Base-by-base conservation (phyloP, 2,797 vertebrate species). In the Dallia pectoralis region DNA sequence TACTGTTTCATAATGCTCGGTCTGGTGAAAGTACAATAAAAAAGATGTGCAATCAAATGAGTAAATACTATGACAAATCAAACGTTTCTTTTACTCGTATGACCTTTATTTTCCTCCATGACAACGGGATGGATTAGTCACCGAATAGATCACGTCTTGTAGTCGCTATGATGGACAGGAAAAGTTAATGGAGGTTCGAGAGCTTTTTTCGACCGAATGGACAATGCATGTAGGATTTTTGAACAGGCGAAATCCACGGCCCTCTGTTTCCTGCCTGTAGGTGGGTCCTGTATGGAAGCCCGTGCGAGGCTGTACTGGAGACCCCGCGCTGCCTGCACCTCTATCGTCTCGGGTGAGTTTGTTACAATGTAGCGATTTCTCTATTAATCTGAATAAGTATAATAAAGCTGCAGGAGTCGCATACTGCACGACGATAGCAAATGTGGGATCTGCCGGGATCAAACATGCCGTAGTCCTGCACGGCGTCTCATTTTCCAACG, bases 261-360 rank as follows among this genome's bases (percentile, higher is more conserved):
- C 82, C 76, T 82, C 92, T 81, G 86, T 90, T 93, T 93, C 91
- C 92, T 91, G 91, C 79, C 90, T 85, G 85, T 89, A 88, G 86
- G 91, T 90, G 95, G 96, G 96, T 96, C 96, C 96, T 96, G 92
- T 90, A 91, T 91, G 93, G 94, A 92, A 96, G 96, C 96, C 96
- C 96, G 95, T 97, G 96, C 95, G 94, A 96, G 96, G 95, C 94
- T 94, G 95, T 95, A 92, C 93, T 91, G 96, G 96, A 97, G 95
- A 97, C 96, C 96, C 96, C 96, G 96, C 95, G 95, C 95, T 92
- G 95, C 93, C 95, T 95, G 96, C 95, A 95, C 95, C 95, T 95
- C 96, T 94, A 95, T 95, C 96, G 94, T 97, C 95, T 96, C 96
- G 95, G 96, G 96, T 97, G 96, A 97, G 96, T 97, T 96, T 95